A percentile compares a stretch with the other conserved stretches of the same genome.
Evolutionary conservation across 2,113 vertebrate genomes (phyloP).

Genomic region (Bos indicus): DNA sequence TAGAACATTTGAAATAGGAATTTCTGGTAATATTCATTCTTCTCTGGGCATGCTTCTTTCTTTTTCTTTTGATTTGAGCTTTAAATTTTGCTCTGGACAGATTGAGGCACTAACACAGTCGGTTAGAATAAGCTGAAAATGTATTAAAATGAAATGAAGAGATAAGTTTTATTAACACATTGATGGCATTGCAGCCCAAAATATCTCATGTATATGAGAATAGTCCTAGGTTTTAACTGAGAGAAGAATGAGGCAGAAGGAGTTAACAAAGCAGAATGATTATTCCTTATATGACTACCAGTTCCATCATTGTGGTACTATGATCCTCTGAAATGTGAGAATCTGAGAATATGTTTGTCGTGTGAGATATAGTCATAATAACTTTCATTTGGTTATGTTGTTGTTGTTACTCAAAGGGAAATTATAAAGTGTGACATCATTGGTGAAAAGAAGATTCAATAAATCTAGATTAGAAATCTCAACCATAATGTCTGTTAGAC

Average conservation of each 20-base stretch:
- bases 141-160: constrained; percentile 26
- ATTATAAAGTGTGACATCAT: neutral
- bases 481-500: neutral
- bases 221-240: neutral
- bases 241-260: neutral
- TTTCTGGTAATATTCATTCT: neutral
- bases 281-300: neutral
- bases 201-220: neutral
- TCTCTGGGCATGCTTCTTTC: neutral
- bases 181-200: neutral
- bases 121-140: constrained; percentile 1
- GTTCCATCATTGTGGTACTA: neutral
- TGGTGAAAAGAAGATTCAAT: neutral
- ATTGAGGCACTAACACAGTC: neutral
- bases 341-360: neutral
- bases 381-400: neutral
- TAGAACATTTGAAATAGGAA: neutral
- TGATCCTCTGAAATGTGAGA: neutral
- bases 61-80: neutral
- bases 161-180: neutral
- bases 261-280: neutral
- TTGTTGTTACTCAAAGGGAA: neutral
- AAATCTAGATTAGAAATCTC: neutral
- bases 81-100: neutral
- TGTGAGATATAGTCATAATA: neutral